Evolutionary conservation across 1,140 invertebrate species (phyloP).

Genomic region (Ostrea edulis): DNA sequence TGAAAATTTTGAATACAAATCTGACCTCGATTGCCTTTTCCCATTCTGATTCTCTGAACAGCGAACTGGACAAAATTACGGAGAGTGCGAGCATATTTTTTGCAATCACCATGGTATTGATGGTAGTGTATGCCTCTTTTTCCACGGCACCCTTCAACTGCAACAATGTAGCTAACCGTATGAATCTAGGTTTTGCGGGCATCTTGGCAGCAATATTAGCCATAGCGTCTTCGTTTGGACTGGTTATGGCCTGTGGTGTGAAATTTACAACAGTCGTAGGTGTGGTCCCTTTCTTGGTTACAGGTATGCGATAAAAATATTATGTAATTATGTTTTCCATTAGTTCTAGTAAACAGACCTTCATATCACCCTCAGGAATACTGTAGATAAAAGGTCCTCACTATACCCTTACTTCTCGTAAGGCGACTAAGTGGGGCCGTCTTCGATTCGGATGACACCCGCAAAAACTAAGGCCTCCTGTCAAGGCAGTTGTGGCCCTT

Average conservation of each 20-base stretch:
- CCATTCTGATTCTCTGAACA: neutral
- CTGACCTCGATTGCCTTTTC: neutral
- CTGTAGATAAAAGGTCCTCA: too few relatives aligned
- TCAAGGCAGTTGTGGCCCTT: too few relatives aligned
- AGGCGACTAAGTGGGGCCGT: too few relatives aligned
- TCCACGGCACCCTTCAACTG: neutral
- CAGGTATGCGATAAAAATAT: neutral
- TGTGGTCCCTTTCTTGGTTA: neutral
- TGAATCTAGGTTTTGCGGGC: slow-evolving; percentile 2
- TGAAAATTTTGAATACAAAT: neutral
- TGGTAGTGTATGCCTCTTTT: slow-evolving; percentile 85
- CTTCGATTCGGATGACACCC: too few relatives aligned
- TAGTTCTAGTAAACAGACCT: too few relatives aligned
- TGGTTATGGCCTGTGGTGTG: neutral
- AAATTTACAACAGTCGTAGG: neutral
- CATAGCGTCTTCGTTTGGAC: neutral
- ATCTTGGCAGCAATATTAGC: neutral
- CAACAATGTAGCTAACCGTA: slow-evolving; percentile 17
- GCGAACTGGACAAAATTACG: neutral
- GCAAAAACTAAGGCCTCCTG: too few relatives aligned
- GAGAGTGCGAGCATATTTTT: neutral
- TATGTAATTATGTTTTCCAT: too few relatives aligned
- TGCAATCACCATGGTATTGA: neutral
- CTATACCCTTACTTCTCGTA: too few relatives aligned
- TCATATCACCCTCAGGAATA: too few relatives aligned